These are phyloP conservation scores for Popillia japonica DNA, from an alignment of 1,140 invertebrate genomes.

Conservation along the genomic window DNA sequence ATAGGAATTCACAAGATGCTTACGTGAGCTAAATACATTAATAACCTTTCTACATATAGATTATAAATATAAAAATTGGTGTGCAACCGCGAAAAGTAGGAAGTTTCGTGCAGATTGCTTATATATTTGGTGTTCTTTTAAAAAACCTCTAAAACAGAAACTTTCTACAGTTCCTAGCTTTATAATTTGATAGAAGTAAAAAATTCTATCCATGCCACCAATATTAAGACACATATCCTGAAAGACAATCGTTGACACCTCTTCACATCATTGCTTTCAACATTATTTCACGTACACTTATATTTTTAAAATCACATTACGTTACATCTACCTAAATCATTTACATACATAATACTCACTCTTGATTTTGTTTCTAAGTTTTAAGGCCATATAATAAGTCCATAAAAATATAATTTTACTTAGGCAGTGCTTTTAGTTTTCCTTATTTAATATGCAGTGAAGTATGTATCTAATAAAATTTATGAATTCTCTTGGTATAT, in stretches of 20 bases:
- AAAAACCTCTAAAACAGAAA: background rate
- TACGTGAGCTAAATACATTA: background rate
- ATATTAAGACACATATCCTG: slow-evolving; percentile 35
- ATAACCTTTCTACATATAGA: background rate
- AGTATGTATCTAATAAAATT: background rate
- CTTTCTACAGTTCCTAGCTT: background rate
- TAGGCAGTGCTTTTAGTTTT: slow-evolving; percentile 14
- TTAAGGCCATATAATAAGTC: slow-evolving; percentile 28
- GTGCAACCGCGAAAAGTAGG: background rate
- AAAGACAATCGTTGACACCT: slow-evolving; percentile 18
- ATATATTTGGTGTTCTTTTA: background rate
- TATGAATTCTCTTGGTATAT: too few species aligned
- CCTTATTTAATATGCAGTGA: background rate
- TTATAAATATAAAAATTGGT: slow-evolving; percentile 18
- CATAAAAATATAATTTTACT: slow-evolving; percentile 21
- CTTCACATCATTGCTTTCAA: slow-evolving; percentile 11
- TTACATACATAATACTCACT: background rate
- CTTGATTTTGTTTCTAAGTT: slow-evolving; percentile 20
- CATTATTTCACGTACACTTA: slow-evolving; percentile 21
- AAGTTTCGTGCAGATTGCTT: background rate
- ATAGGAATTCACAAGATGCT: background rate
- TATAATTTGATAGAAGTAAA: background rate
- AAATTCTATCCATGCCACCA: background rate
- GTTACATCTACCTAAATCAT: background rate
- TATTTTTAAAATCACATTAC: slow-evolving; percentile 19